Base-by-base conservation (phyloP, 2,888 invertebrate species). In the Drosophila koepferae region DNA sequence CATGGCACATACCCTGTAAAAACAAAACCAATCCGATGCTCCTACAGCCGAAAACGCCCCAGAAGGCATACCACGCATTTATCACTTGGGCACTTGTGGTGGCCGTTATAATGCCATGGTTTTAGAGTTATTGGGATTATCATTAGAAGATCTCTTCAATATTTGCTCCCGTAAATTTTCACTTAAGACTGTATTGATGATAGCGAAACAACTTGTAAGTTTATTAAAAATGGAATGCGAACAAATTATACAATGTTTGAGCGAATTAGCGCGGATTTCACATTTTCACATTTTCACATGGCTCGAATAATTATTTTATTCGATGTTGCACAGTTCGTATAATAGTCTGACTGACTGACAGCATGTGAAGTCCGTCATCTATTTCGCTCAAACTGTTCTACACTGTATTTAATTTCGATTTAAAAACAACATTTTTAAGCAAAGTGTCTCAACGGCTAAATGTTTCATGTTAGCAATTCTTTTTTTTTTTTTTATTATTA, bases 21-120 rank as follows among this genome's bases (percentile, higher is more conserved):
- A 63, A 59, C 1, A 48, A 31, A 55, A 64, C 53, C 63, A 73
- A 72, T 61, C 51, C 77, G 77, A 70, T 64, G 72, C 46, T 48
- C 71, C 66, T 41, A 58, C 74, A 81, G 89, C 86, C 91, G 92
- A 92, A 90, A 91, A 90, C 87, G 91, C 91, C 83, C 92, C 95
- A 96, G 99, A 99, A 94, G 99, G 99, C 92, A 96, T 99, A 93
- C 99, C 99, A 86, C 98, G 99, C 95, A 99, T 99, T 91, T 99
- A 98, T 95, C 99, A 99, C 95, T 99, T 99, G 94, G 99, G 99
- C 85, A 99, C 99, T 89, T 99, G 99, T 94, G 93, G 92, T 92
- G 99, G 99, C 93, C 99, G 99, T 95, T 99, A 99, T 96, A 99
- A 99, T 95, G 99, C 99, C 91, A 95, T 99, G 94, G 99, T 99